phyloP scores from a whole-genome alignment of 2,113 vertebrate genomes.

The Pardalotus punctatus region DNA sequence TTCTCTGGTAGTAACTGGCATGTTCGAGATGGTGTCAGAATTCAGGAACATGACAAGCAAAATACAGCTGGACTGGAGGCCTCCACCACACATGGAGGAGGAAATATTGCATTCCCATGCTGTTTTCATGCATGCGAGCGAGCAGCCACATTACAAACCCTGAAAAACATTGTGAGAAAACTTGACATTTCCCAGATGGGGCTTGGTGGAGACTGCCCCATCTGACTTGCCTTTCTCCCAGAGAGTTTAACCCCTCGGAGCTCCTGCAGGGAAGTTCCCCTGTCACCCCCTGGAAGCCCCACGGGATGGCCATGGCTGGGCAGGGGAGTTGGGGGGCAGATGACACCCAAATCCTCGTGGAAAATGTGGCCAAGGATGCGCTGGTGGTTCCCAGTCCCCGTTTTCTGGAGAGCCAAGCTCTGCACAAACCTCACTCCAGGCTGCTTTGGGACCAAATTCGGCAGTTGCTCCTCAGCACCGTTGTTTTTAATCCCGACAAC shows the following conservation, averaged over 20 bases:
- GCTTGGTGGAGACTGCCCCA: conserved; percentile 47
- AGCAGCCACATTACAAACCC: conserved; percentile 71
- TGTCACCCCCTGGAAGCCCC: neutral
- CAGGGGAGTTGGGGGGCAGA: neutral
- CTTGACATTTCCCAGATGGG: conserved; percentile 70
- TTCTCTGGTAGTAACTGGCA: conserved; percentile 58
- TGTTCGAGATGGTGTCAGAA: conserved; percentile 68
- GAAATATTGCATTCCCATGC: conserved; percentile 73
- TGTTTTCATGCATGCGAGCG: conserved; percentile 68
- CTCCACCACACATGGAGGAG: conserved; percentile 69
- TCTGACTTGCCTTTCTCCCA: conserved; percentile 51
- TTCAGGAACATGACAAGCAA: conserved; percentile 73
- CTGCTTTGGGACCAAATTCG: conserved; percentile 31
- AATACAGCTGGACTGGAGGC: conserved; percentile 71
- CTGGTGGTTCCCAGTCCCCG: neutral
- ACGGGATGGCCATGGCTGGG: neutral
- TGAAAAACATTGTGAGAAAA: conserved; percentile 52
- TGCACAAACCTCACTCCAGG: conserved; percentile 5
- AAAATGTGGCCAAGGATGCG: neutral
- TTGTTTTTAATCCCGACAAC: neutral
- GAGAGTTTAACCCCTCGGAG: conserved; percentile 61
- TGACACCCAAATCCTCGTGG: neutral
- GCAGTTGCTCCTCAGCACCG: neutral
- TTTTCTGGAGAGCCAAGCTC: conserved; percentile 18
- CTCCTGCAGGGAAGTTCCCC: conserved; percentile 1